A percentile compares a stretch with the other conserved stretches of the same genome.
Conservation (phyloP, 2,888 invertebrate species). For the Rotaria socialis region DNA sequence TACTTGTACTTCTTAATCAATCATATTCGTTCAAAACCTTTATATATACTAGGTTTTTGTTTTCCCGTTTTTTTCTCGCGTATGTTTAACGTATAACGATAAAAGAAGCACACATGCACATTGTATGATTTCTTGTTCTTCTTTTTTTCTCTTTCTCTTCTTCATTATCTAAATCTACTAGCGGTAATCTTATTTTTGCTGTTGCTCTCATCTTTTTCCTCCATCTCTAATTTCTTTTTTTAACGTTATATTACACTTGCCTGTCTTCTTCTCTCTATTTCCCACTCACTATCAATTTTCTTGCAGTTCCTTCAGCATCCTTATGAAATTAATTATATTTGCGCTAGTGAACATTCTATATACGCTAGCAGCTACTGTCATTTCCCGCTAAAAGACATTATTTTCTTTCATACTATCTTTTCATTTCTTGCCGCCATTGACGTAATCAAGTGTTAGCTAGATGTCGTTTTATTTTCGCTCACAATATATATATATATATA, state of each 20-base stretch:
- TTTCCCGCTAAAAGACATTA: not conserved
- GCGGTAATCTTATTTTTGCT: not conserved
- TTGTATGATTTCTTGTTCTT: not conserved
- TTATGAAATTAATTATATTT: not conserved
- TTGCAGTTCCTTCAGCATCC: not conserved
- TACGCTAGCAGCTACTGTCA: not conserved
- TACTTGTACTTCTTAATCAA: not conserved
- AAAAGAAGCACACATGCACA: not conserved
- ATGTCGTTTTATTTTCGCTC: not conserved
- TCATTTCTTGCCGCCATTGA: not conserved
- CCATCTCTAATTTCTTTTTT: not conserved
- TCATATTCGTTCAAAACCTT: not conserved
- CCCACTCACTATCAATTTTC: not conserved
- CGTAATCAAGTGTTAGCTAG: not conserved
- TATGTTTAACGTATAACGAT: not conserved
- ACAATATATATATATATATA: not conserved
- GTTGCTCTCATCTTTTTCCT: not conserved
- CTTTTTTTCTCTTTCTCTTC: not conserved
- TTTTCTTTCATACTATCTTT: not conserved
- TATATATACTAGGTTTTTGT: not conserved
- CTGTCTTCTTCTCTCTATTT: not conserved
- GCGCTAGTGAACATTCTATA: not conserved
- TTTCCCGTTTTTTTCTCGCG: not conserved
- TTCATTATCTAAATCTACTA: slow-evolving; percentile 7
- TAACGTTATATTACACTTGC: not conserved